Evolutionary conservation across 2,797 vertebrate species (phyloP).

Genomic region (Kryptopterus vitreolus): DNA sequence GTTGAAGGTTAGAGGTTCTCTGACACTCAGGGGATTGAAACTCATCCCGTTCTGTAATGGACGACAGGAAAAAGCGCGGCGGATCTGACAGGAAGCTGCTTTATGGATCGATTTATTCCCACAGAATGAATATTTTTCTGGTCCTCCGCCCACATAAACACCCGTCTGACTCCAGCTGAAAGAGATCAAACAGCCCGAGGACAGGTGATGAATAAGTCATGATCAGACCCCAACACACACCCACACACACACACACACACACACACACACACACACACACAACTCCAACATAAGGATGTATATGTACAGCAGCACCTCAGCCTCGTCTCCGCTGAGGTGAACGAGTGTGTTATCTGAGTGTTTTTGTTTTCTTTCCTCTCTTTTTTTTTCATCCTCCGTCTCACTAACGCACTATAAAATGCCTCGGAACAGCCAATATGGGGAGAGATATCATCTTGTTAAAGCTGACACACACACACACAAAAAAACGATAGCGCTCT

Average conservation of each 20-base stretch:
- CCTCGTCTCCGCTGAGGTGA: neutral
- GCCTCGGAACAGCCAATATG: neutral
- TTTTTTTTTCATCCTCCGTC: neutral
- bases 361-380: neutral
- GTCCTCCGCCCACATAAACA: conserved; percentile 46
- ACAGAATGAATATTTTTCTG: conserved; percentile 39
- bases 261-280: conserved; percentile 1
- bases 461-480: neutral
- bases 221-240: conserved; percentile 5
- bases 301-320: neutral
- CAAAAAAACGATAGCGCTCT: neutral
- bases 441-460: conserved; percentile 20
- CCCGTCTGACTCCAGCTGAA: conserved; percentile 62
- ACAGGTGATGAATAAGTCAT: conserved; percentile 71
- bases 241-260: conserved; percentile 18
- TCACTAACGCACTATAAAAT: conserved; percentile 1
- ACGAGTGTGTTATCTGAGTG: neutral
- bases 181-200: conserved; percentile 52
- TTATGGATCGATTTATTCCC: conserved; percentile 43
- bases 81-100: conserved; percentile 12
- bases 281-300: neutral
- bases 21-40: neutral
- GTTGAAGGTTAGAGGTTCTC: neutral
- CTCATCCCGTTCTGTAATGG: neutral
- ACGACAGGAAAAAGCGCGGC: neutral